phyloP scores from a whole-genome alignment of 1,140 invertebrate genomes.

The Mercenaria mercenaria region DNA sequence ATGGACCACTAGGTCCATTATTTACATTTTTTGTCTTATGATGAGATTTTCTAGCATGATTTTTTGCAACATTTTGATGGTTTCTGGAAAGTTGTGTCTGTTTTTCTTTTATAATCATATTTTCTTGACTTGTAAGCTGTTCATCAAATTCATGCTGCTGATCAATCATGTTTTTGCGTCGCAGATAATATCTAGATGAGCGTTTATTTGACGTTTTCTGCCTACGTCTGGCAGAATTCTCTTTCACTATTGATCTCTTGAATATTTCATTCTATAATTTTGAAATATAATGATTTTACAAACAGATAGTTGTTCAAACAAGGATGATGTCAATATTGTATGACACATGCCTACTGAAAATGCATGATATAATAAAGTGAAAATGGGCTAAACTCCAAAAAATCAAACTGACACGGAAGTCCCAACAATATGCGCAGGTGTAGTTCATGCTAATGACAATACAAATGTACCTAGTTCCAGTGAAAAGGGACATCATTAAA shows the following conservation, averaged over 20 bases:
- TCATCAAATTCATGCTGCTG: constrained; percentile 14
- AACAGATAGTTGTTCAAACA: too few species aligned
- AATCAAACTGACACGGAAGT: background rate
- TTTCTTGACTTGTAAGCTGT: background rate
- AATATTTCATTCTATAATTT: constrained; percentile 36
- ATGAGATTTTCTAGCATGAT: constrained; percentile 31
- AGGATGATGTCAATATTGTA: too few species aligned
- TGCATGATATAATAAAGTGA: too few species aligned
- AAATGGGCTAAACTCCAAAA: background rate
- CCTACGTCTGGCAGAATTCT: constrained; percentile 6
- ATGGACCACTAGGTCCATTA: constrained; percentile 14
- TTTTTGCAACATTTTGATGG: background rate
- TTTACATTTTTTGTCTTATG: background rate
- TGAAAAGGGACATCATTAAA: too few species aligned
- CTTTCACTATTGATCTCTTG: constrained; percentile 21
- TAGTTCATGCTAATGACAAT: too few species aligned
- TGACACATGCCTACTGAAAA: too few species aligned
- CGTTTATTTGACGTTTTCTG: constrained; percentile 5
- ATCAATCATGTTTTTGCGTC: constrained; percentile 8
- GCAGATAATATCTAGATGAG: constrained; percentile 1
- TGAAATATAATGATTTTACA: background rate
- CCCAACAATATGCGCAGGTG: too few species aligned
- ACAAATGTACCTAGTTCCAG: too few species aligned
- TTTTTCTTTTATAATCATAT: background rate
- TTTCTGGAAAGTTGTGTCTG: background rate